These are phyloP conservation scores for Caenorhabditis plicata DNA, from an alignment of 2,888 invertebrate genomes.

Conservation along the genomic window DNA sequence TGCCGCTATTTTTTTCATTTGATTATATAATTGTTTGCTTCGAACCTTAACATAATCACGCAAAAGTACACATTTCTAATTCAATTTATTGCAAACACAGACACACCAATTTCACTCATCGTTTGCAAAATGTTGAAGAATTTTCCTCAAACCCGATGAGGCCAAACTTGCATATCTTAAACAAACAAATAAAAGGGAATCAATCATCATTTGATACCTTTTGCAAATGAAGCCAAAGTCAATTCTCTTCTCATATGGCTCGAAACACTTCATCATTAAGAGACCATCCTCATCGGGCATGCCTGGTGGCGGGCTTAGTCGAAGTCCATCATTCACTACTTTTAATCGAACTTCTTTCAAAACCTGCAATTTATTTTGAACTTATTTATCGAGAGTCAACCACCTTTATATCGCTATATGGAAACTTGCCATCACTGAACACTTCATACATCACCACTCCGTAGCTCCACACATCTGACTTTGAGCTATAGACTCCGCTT, in stretches of 20 bases:
- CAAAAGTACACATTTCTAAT: no score
- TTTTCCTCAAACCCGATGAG: no score
- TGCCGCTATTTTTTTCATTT: no score
- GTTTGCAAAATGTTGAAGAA: no score
- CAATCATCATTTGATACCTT: no score
- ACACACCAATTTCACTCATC: no score
- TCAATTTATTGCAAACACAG: no score
- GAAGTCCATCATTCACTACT: slow-evolving; percentile 17
- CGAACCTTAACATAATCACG: no score
- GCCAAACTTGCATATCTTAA: no score
- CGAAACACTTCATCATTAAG: slow-evolving; percentile 34
- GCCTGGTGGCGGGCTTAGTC: slow-evolving; percentile 16
- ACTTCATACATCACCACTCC: slow-evolving; percentile 47
- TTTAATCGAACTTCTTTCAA: slow-evolving; percentile 25
- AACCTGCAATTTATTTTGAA: background rate
- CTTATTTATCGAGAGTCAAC: background rate
- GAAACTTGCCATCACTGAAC: slow-evolving; percentile 32
- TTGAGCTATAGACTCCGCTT: slow-evolving; percentile 41
- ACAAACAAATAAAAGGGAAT: no score
- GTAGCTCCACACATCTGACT: slow-evolving; percentile 49
- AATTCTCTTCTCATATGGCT: slow-evolving; percentile 7
- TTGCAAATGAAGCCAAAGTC: slow-evolving; percentile 14
- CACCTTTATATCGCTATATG: slow-evolving; percentile 37
- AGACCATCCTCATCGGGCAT: slow-evolving; percentile 19
- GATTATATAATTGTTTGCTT: no score